Conservation (phyloP, 2,113 vertebrate genomes). For the Platycercus adscitus region DNA sequence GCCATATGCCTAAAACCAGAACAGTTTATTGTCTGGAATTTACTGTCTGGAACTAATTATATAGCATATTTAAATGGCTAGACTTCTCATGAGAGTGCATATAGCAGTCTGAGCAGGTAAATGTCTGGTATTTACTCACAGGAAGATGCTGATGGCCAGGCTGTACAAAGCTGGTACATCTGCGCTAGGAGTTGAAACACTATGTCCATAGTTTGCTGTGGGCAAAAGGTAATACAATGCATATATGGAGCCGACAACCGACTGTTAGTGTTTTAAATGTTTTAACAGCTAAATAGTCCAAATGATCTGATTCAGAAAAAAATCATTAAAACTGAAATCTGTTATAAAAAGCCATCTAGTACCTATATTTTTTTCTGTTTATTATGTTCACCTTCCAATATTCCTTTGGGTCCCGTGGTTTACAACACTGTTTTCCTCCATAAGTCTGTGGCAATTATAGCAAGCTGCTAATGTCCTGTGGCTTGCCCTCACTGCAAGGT, state of each 20-base stretch:
- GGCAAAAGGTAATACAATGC: not conserved
- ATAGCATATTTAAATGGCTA: not conserved
- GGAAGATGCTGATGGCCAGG: not conserved
- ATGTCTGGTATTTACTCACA: not conserved
- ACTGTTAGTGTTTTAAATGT: not conserved
- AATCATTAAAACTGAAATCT: not conserved
- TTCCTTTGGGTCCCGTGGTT: not conserved
- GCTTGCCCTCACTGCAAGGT: not conserved
- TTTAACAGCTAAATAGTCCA: not conserved
- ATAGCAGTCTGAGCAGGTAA: not conserved
- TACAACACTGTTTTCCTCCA: rapidly evolving
- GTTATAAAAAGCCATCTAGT: not conserved
- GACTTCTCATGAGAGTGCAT: not conserved
- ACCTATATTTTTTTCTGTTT: not conserved
- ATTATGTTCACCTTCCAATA: not conserved
- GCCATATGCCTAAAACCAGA: not conserved
- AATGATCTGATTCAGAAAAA: not conserved
- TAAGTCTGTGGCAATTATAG: not conserved
- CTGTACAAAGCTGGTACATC: not conserved
- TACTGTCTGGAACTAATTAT: not conserved
- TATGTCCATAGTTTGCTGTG: not conserved
- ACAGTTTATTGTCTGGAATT: not conserved
- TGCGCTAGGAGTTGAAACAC: not conserved
- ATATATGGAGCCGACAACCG: not conserved
- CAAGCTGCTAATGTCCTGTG: not conserved